Evolutionary conservation across 2,888 invertebrate species (phyloP).

Genomic region (Iselma pallidipennis): DNA sequence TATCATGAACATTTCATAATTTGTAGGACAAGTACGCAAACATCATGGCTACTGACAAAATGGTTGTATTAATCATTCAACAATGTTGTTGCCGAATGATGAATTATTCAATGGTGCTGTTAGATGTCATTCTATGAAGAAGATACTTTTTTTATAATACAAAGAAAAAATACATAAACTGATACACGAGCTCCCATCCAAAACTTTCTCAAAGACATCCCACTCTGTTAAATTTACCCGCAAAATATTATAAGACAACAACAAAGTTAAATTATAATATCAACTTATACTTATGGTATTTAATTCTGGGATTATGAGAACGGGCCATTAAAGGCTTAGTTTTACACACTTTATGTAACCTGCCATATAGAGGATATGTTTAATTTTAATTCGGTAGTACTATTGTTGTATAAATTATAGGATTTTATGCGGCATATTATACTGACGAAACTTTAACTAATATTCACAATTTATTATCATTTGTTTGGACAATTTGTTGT

Average conservation of each 20-base stretch:
- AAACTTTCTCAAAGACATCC: no score
- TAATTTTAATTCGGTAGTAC: slow-evolving; percentile 3
- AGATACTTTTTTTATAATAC: no score
- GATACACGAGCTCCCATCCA: no score
- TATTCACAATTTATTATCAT: neutral
- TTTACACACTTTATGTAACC: neutral
- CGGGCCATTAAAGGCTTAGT: slow-evolving; percentile 4
- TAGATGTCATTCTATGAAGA: neutral
- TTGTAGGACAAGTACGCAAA: neutral
- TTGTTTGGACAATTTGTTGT: neutral
- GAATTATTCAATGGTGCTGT: neutral
- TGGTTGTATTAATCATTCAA: neutral
- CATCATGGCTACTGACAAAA: neutral
- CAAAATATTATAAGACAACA: neutral
- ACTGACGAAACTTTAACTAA: neutral
- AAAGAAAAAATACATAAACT: neutral
- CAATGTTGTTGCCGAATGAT: neutral
- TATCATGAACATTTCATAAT: neutral
- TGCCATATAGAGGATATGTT: neutral
- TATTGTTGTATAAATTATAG: neutral
- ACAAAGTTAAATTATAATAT: neutral
- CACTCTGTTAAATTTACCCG: no score
- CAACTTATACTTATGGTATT: neutral
- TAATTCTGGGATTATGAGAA: slow-evolving; percentile 4
- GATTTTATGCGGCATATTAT: neutral